Evolutionary conservation across 2,888 invertebrate genomes (phyloP), one percentile per base, ranked within the genome.

Genomic region (Agapostemon virescens): DNA sequence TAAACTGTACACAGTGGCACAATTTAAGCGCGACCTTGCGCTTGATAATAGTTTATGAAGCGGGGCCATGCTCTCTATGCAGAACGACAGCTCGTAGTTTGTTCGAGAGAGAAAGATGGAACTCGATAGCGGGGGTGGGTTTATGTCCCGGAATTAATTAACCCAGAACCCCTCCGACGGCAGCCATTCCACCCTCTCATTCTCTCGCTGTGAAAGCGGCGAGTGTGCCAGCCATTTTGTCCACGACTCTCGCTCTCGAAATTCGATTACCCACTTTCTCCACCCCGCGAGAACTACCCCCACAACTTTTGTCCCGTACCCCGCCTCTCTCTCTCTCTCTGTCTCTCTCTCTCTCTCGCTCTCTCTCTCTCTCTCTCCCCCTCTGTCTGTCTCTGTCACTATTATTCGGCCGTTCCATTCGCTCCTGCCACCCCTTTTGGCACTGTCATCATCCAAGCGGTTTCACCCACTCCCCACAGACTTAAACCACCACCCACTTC

Each of bases 41-140:
- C 90, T 91, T 91, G 90, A 90, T 92, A 91, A 92, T 91, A 90
- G 91, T 91, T 91, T 90, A 91, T 89, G 90, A 91, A 90, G 87
- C 84, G 78, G 67, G 77, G 23, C 82, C 77, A 73, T 70, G 79
- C 74, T 83, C 87, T 86, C 87, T 81, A 81, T 82, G 87, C 87
- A 55, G 76, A 79, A 85, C 86, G 86, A 86, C 82, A 85, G 84
- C 79, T 83, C 75, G 83, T 77, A 86, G 86, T 77, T 78, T 71
- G 78, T 67, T 69, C 38, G 73, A 76, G 79, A 74, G 76, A 69
- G 78, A 78, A 70, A 76, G 69, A 72, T 38, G 45, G 26, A 79
- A 81, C 81, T 55, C 26, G 15, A 75, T 81, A 82, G n/a, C 79
- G 87, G 88, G 36, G 84, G 85, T 86, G 88, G 86, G 87, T 90